A percentile compares a stretch with the other conserved stretches of the same genome.
Evolutionary conservation across 2,888 invertebrate genomes (phyloP).

Genomic region (Eumerus sabulonum): DNA sequence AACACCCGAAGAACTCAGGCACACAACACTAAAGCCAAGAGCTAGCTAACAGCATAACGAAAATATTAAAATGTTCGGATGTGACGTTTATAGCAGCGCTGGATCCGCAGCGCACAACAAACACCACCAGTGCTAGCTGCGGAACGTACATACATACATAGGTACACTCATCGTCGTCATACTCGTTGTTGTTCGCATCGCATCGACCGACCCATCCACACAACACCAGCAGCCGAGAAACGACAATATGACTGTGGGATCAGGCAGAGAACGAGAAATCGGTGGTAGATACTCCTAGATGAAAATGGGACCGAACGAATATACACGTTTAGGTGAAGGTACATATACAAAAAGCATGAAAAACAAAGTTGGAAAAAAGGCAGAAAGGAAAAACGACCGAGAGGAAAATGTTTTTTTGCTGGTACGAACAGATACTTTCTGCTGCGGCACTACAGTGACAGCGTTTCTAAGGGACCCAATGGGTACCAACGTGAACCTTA

Average conservation of each 20-base stretch:
- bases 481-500: constrained; percentile 9
- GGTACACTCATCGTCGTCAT: no score
- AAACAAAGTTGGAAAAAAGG: constrained; percentile 35
- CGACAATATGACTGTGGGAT: no score
- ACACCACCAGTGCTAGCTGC: constrained; percentile 22
- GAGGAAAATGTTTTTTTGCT: constrained; percentile 45
- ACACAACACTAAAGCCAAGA: constrained; percentile 48
- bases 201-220: neutral
- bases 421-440: constrained; percentile 48
- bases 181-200: no score
- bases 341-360: constrained; percentile 13
- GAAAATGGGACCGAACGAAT: constrained; percentile 58
- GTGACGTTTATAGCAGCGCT: constrained; percentile 62
- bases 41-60: constrained; percentile 43
- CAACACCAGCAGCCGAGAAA: neutral
- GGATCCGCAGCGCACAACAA: constrained; percentile 41
- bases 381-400: constrained; percentile 31
- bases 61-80: constrained; percentile 66
- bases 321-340: constrained; percentile 25
- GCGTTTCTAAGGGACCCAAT: neutral
- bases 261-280: constrained; percentile 52
- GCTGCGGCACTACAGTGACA: constrained; percentile 24
- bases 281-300: constrained; percentile 52
- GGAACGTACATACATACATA: no score
- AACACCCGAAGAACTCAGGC: constrained; percentile 55